Evolutionary conservation across 1,140 invertebrate species (phyloP), one percentile per base, ranked within the genome.

Genomic region (Agrypnia vestita): DNA sequence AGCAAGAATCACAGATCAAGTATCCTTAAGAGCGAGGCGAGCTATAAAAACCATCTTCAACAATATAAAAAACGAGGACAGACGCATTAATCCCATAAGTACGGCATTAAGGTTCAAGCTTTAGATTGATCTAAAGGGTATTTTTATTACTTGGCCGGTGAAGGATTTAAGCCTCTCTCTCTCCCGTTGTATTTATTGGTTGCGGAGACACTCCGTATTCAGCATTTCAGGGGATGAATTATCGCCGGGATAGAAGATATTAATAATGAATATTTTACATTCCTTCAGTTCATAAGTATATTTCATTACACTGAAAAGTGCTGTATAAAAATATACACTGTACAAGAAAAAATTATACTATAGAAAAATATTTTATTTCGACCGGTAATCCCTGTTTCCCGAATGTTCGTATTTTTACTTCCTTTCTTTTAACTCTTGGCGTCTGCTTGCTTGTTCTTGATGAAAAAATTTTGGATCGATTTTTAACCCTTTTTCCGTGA

Each of bases 71-170:
- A 25, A 25, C 15, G 19, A 25, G 25, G 15, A 21, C 59, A 13
- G 10, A 25, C 15, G 12, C 15, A 11, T 62, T 25, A 25, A 62
- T 25, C 25, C 59, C 25, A 35, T 62, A 62, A 62, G 59, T 62
- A 21, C 25, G 59, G 59, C 25, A 62, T 62, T 51, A 25, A 62
- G 25, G 59, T 62, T 15, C 46, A 6, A 35, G 25, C 25, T 35
- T 35, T 35, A 71, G 67, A 71, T 71, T 71, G 17, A 71, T 47
- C 51, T 15, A 35, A 35, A 35, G 6, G 46, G 67, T 46, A 49
- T 35, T 71, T 71, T 71, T 71, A 71, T 71, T 71, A 25, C 67
- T 25, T 11, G 17, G 10, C 11, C 67, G 49, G 15, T 64, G 19
- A 35, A 35, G 35, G n/a, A 15, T 13, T 12, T 51, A 13, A 19